Evolutionary conservation across 2,113 vertebrate species (phyloP).

Genomic region (Takifugu bimaculatus): DNA sequence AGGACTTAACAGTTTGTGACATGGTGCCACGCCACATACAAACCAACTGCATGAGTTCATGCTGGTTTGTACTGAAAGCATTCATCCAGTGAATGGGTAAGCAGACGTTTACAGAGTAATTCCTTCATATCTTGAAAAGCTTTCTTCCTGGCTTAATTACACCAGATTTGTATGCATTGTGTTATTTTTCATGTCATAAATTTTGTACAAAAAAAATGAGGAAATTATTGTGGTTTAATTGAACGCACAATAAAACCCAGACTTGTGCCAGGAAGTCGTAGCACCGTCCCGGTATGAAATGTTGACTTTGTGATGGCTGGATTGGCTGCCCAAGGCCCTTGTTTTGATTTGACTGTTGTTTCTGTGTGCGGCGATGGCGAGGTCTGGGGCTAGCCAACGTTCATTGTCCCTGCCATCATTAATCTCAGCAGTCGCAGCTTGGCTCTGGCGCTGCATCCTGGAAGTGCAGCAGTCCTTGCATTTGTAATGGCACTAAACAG

Average conservation of each 20-base stretch:
- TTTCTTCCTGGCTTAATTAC: too few relatives aligned
- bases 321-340: constrained; percentile 36
- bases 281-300: constrained; percentile 32
- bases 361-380: constrained; percentile 46
- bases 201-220: not conserved
- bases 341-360: constrained; percentile 62
- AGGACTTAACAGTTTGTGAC: constrained; percentile 45
- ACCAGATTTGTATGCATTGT: too few relatives aligned
- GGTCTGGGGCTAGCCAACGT: constrained; percentile 24
- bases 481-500: constrained; percentile 26
- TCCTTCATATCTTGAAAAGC: too few relatives aligned
- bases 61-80: constrained; percentile 2
- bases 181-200: not conserved
- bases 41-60: constrained; percentile 19
- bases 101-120: too few relatives aligned
- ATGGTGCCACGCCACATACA: constrained; percentile 16
- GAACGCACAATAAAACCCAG: too few relatives aligned
- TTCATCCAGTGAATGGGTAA: too few relatives aligned
- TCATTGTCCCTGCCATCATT: constrained; percentile 47
- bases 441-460: constrained; percentile 40
- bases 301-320: constrained; percentile 54
- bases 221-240: not conserved
- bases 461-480: constrained; percentile 40
- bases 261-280: too few relatives aligned
- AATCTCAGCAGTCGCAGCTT: constrained; percentile 44